Percentiles rank a stretch among this genome's conserved stretches.
Conservation (phyloP, 2,113 vertebrate species). For the Orycteropus afer region DNA sequence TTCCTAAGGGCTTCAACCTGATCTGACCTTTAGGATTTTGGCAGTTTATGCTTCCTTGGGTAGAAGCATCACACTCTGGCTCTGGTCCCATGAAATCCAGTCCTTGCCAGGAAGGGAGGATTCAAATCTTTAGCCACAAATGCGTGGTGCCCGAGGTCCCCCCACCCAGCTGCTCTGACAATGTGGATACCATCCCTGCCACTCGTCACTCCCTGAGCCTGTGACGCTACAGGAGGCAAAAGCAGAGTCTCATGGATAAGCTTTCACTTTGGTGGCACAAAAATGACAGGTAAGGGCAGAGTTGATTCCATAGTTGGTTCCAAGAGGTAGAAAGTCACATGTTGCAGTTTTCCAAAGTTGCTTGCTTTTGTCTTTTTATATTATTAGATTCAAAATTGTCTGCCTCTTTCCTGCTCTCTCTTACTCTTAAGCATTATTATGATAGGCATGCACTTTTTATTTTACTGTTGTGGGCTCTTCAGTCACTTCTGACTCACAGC, state of each 20-base stretch:
- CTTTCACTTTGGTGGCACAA: neutral
- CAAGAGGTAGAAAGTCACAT: neutral
- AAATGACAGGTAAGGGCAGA: neutral
- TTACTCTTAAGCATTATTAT: neutral
- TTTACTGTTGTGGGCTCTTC: too few relatives aligned
- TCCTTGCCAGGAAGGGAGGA: neutral
- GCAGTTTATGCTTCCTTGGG: neutral
- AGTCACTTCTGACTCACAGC: too few relatives aligned
- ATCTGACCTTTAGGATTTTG: neutral
- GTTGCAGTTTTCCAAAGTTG: neutral
- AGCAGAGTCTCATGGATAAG: neutral
- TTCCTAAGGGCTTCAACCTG: conserved; percentile 23
- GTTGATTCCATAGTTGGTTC: neutral
- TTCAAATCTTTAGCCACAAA: neutral
- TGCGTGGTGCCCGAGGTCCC: neutral
- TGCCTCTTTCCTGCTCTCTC: conserved; percentile 2
- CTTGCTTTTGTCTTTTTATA: conserved; percentile 15
- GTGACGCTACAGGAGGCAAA: neutral
- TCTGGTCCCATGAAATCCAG: neutral
- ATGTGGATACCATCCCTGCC: neutral
- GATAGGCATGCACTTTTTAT: neutral
- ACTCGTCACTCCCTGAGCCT: neutral
- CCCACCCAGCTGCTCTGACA: neutral
- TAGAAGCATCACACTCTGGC: neutral
- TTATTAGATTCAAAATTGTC: neutral